Percentiles rank a stretch among this genome's conserved stretches.
Conservation (phyloP, 2,888 invertebrate genomes). For the Cephonodes hylas region DNA sequence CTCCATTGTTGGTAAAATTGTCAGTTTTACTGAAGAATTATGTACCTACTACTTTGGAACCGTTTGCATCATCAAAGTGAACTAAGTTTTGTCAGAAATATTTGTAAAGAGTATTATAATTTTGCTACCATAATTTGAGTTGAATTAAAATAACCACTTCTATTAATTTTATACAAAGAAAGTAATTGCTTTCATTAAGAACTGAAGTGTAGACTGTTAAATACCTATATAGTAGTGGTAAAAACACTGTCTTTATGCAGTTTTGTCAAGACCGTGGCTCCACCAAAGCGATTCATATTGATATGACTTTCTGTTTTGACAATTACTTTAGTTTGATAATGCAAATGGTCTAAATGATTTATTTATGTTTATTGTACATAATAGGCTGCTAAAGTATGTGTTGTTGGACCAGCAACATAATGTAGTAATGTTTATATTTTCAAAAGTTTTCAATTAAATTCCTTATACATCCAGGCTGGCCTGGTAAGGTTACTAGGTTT, state of each 20-base stretch:
- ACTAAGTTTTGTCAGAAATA: neutral
- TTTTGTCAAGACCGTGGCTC: too few relatives aligned
- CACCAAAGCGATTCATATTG: too few relatives aligned
- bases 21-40: neutral
- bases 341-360: conserved; percentile 11
- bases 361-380: conserved; percentile 11
- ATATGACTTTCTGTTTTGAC: too few relatives aligned
- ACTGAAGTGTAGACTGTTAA: too few relatives aligned
- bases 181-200: too few relatives aligned
- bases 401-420: neutral
- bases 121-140: neutral
- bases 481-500: too few relatives aligned
- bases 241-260: too few relatives aligned
- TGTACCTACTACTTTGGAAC: neutral
- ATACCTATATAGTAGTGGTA: too few relatives aligned
- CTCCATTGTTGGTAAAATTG: neutral
- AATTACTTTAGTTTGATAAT: neutral
- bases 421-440: neutral
- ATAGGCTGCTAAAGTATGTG: neutral
- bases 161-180: too few relatives aligned
- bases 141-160: too few relatives aligned
- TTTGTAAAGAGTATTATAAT: neutral
- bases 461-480: too few relatives aligned
- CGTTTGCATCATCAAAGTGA: neutral
- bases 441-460: too few relatives aligned